Base-by-base conservation (phyloP, 35 echinoderm and acorn worm species). In the Chiridota heheva region DNA sequence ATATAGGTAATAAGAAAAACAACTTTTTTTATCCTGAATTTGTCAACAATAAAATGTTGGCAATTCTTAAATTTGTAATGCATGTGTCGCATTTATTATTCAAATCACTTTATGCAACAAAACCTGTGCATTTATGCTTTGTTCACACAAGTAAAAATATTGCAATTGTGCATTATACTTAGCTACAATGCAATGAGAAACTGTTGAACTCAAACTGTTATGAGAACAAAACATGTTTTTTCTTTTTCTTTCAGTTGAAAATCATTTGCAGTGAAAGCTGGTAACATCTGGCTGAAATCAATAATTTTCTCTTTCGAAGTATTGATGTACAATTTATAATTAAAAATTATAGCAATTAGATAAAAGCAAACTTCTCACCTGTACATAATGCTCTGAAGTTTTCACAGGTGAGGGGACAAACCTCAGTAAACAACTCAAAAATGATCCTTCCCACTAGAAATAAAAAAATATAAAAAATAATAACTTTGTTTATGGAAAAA, bases 351-450 rank as follows among this genome's bases (percentile, higher is more conserved):
- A 10, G 48, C 48, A 10, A 53, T 53, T 22, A 13, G 10, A 13
- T 22, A 77, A 26, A 58, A 55, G n/a, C n/a, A n/a, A n/a, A n/a
- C 16, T 58, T 16, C 89, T 87, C 75, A 96, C 93, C 93, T 69
- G 88, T 96, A 58, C 93, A 96, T 37, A 96, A 77, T 7, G 88
- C 93, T 59, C 93, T 68, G 55, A 96, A 96, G 57, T 96, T 96
- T 59, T 96, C 93, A 70, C 88, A 77, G 44, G 93, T 96, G 40
- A 78, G 83, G 58, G 93, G 93, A 53, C 81, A 89, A 67, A 87
- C 77, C 25, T 96, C 93, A 25, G 93, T 47, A 77, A 70, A 96
- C 31, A 96, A 78, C 47, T 96, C 88, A 80, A 96, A 96, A 26
- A 90, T 73, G 13, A 96, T 81, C 39, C 93, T 49, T 36, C 93